Base-by-base conservation (phyloP, 2,113 vertebrate species). In the Romanogobio albipinnatus region DNA sequence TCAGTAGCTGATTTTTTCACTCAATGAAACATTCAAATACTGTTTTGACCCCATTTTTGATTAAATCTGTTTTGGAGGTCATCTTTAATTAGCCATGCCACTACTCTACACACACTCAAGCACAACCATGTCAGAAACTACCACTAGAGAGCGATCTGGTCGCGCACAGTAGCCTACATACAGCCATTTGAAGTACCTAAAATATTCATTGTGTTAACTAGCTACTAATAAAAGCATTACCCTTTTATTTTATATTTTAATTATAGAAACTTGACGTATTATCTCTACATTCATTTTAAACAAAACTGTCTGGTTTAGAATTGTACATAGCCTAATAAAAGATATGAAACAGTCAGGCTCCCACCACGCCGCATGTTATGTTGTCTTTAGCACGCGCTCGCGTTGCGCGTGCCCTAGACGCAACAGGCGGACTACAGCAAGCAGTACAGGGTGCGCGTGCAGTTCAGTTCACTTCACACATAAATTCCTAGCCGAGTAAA, bases 111-210 rank as follows among this genome's bases (percentile, higher is more conserved):
- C 47, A 36, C 61, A 36, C 59, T 58, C 68, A 29, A 5, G 45
- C 43, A 0, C 29, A 49, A 5, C 68, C 39, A 49, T 62, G 9
- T 64, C 19, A 64, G 66, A 47, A 64, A 56, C 49, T 51, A 70
- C 83, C 83, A 33, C 75, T 71, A 84, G 75, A 59, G 83, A 51
- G 59, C 83, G 62, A 58, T 49, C 43, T 74, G 43, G 43, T 74
- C 11, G 43, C 70, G 39, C 11, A 6, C 22, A 47, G 70, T 24
- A 56, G 2, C 53, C 53, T 19, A 56, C 17, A 56, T 19, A 43
- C 36, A 43, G 36, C 19, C 36, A 43, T 22, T 19, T 70, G 36
- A 43, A n/a, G 66, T 33, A 70, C 66, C 39, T n/a, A 11, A 5
- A 70, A 0, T 43, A 43, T 36, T 22, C 19, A 19, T 56, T 56